phyloP scores from a whole-genome alignment of 2,797 vertebrate genomes.

The Esox masquinongy region DNA sequence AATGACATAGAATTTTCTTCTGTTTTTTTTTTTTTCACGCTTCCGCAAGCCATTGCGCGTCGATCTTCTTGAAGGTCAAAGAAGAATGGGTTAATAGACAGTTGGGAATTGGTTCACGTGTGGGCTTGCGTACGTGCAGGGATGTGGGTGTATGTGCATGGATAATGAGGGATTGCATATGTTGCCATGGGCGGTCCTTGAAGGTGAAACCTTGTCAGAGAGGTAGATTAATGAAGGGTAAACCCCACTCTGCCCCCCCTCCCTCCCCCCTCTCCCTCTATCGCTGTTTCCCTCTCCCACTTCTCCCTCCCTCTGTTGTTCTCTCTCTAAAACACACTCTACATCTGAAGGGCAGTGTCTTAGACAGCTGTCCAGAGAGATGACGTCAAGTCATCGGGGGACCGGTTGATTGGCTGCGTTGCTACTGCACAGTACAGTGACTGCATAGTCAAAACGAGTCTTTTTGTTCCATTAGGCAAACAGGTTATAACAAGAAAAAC shows the following conservation, averaged over 20 bases:
- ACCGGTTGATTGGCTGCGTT: not conserved
- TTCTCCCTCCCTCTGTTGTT: not conserved
- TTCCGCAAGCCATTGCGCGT: constrained; percentile 24
- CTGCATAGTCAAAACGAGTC: not conserved
- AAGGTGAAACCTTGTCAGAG: constrained; percentile 61
- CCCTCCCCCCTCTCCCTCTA: not conserved
- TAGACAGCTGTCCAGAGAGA: not conserved
- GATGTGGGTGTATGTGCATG: constrained; percentile 15
- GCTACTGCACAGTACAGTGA: not conserved
- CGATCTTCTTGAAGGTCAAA: constrained; percentile 36
- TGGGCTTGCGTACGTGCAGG: constrained; percentile 1
- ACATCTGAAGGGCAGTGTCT: not conserved
- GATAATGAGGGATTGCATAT: constrained; percentile 5
- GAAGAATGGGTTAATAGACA: constrained; percentile 17
- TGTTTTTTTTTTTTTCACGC: not conserved
- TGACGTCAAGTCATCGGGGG: not conserved
- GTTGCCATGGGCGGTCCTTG: constrained; percentile 49
- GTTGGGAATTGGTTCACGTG: constrained; percentile 1
- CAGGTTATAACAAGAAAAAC: not conserved
- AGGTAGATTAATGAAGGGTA: constrained; percentile 64
- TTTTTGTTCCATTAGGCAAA: not conserved
- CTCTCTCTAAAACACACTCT: not conserved
- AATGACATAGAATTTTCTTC: not conserved
- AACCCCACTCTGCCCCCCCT: constrained; percentile 29
- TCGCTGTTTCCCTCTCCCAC: not conserved